These are phyloP conservation scores for Siderastrea siderea DNA, from an alignment of 92 coral and sea anemone genomes.

Conservation along the genomic window DNA sequence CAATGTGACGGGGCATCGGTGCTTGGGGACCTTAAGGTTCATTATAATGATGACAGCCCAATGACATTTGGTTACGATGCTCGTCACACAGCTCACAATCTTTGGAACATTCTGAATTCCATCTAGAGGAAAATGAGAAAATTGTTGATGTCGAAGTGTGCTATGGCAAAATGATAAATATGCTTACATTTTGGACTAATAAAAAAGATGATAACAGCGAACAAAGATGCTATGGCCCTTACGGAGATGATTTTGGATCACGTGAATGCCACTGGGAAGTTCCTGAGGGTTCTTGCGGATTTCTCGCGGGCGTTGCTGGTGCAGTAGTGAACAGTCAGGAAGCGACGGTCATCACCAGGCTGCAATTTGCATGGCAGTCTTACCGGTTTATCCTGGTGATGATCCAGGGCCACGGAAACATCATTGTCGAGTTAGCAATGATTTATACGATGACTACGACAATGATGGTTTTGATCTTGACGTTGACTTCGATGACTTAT, in stretches of 20 bases:
- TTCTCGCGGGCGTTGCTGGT: constrained; percentile 71
- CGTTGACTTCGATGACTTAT: constrained; percentile 21
- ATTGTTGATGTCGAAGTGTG: constrained; percentile 76
- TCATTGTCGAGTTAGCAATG: constrained; percentile 26
- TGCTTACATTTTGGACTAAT: constrained; percentile 79
- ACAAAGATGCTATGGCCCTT: constrained; percentile 73
- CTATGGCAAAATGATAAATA: constrained; percentile 90
- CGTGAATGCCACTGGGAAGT: constrained; percentile 33
- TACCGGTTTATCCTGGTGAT: too few species aligned
- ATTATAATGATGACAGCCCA: constrained; percentile 70
- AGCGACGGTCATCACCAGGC: constrained; percentile 78
- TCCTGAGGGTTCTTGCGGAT: constrained; percentile 71
- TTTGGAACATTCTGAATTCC: constrained; percentile 71
- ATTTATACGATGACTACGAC: constrained; percentile 22
- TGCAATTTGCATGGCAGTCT: constrained; percentile 90
- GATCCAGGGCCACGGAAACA: too few species aligned
- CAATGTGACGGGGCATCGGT: constrained; percentile 91
- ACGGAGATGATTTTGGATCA: constrained; percentile 86
- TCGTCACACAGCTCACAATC: constrained; percentile 57
- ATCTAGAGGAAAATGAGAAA: constrained; percentile 78
- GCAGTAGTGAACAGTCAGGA: constrained; percentile 84
- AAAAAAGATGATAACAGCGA: constrained; percentile 47
- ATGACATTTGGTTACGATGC: constrained; percentile 62
- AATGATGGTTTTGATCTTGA: constrained; percentile 33
- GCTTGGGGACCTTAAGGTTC: constrained; percentile 84